Evolutionary conservation across 2,797 vertebrate genomes (phyloP).

Genomic region (Sphenopsis melanotis): DNA sequence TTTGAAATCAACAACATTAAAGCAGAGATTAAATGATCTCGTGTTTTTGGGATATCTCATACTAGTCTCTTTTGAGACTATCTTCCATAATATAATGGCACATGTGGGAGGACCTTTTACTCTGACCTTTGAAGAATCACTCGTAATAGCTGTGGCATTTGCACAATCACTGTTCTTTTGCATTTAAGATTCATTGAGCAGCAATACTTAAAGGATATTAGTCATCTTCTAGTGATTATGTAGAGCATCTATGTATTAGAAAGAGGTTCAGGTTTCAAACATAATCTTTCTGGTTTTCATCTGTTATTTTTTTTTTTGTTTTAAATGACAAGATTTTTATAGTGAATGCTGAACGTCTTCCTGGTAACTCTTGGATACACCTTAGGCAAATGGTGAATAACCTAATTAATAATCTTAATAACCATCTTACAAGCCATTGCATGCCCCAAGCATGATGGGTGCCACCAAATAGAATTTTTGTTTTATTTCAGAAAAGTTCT

Average conservation of each 20-base stretch:
- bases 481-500: neutral
- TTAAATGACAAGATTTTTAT: neutral
- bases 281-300: neutral
- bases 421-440: neutral
- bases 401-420: neutral
- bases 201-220: constrained; percentile 34
- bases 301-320: neutral
- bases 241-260: neutral
- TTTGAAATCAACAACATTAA: neutral
- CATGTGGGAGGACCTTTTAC: constrained; percentile 18
- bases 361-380: neutral
- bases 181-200: constrained; percentile 36
- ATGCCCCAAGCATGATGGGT: neutral
- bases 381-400: neutral
- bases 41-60: neutral
- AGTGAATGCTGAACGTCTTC: neutral
- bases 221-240: constrained; percentile 37
- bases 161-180: neutral
- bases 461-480: neutral
- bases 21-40: neutral
- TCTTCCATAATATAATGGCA: neutral
- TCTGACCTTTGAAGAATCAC: constrained; percentile 34
- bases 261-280: neutral
- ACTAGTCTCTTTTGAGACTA: neutral
- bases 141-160: constrained; percentile 37